A percentile compares a stretch with the other conserved stretches of the same genome.
These are phyloP conservation scores for Peromyscus californicus DNA, from an alignment of 2,113 vertebrate genomes.

Conservation along the genomic window DNA sequence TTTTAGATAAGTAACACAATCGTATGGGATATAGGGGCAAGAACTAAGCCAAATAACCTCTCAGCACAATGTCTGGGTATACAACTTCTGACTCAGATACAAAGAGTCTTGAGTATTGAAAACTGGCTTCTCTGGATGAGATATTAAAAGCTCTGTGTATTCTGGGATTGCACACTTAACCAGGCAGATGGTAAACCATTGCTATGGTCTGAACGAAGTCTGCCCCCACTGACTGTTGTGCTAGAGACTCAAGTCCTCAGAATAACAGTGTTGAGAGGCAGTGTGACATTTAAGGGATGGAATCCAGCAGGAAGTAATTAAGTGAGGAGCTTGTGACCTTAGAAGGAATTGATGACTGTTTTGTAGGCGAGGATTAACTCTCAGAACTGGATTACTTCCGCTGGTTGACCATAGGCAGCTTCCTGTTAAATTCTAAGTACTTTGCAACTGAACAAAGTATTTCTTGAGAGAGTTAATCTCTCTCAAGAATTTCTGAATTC, in stretches of 20 bases:
- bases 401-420: background rate
- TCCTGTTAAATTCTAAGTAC: background rate
- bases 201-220: background rate
- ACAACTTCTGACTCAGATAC: background rate
- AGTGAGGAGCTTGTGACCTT: background rate
- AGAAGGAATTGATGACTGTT: background rate
- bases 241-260: background rate
- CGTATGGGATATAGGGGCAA: background rate
- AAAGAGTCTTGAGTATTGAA: background rate
- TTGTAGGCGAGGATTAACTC: background rate
- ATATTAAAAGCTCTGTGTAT: background rate
- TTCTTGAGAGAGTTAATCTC: background rate
- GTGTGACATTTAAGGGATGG: background rate
- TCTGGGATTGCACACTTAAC: background rate
- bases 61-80: no score
- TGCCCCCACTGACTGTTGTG: no score
- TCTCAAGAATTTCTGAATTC: no score
- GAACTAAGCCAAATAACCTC: background rate
- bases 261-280: background rate
- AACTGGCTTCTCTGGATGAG: background rate
- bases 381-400: background rate
- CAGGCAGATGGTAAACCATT: accelerated
- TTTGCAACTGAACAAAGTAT: background rate
- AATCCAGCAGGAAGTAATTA: background rate
- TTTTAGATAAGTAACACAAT: background rate